phyloP scores from a whole-genome alignment of 2,888 invertebrate genomes.

The Epinotia demarniana region DNA sequence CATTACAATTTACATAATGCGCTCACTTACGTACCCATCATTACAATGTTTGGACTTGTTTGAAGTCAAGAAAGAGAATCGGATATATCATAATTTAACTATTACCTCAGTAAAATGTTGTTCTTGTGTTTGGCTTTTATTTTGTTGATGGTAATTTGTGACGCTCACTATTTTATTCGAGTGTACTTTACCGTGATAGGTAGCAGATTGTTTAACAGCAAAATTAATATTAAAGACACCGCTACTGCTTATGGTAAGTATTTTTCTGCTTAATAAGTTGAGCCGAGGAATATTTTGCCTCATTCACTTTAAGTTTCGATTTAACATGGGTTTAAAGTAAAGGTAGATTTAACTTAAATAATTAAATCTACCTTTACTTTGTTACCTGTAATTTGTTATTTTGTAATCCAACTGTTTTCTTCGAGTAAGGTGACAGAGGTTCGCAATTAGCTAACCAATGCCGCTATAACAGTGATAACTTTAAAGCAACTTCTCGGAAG shows the following conservation, averaged over 20 bases:
- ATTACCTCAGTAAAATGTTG: conserved; percentile 50
- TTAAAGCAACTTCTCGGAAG: too few species aligned
- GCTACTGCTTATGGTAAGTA: conserved; percentile 88
- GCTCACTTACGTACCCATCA: conserved; percentile 23
- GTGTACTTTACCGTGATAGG: conserved; percentile 87
- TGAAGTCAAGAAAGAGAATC: conserved; percentile 31
- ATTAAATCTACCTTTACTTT: too few species aligned
- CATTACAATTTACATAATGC: conserved; percentile 37
- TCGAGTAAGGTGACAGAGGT: too few species aligned
- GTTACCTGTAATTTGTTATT: too few species aligned
- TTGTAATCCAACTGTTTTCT: too few species aligned
- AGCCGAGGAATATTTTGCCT: neutral
- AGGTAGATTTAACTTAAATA: too few species aligned
- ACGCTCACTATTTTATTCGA: conserved; percentile 90
- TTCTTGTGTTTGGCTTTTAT: conserved; percentile 61
- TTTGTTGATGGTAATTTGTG: conserved; percentile 86
- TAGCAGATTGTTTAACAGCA: conserved; percentile 87
- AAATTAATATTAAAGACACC: conserved; percentile 86
- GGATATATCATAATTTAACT: neutral
- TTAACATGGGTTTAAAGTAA: too few species aligned
- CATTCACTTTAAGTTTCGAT: too few species aligned
- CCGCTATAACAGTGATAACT: too few species aligned
- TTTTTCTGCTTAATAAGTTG: neutral
- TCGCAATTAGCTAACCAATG: too few species aligned
- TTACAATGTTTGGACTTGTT: conserved; percentile 32